Base-by-base conservation (phyloP, 1,140 invertebrate species). In the Apis dorsata region DNA sequence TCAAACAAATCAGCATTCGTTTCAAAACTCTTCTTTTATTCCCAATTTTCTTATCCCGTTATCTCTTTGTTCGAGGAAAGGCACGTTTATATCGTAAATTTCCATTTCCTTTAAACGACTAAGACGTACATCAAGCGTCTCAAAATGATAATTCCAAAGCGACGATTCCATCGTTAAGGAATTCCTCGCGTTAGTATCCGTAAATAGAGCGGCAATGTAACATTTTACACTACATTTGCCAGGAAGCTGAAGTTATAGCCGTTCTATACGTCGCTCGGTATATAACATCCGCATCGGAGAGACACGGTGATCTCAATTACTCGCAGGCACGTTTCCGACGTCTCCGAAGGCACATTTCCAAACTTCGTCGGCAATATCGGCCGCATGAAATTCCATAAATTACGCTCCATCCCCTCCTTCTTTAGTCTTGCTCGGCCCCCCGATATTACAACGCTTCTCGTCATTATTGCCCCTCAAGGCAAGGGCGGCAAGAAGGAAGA, bases 321-420 rank as follows among this genome's bases (percentile, higher is more conserved):
- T 60, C 81, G 49, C 28, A 76, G 79, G 68, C 79, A 65, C 68
- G 72, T 62, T 73, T 65, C 11, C 57, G 73, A 65, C 75, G 44
- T 53, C 53, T 44, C 71, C 57, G 53, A 49, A 17, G 60, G 11
- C 85, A 82, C 85, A 65, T 86, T 86, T 76, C 78, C 75, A 76
- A 80, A 80, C 70, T 80, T 83, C 71, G 57, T 51, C 2, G 55
- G 69, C 75, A 87, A 87, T 84, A 87, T 83, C 82, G 66, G 65
- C 28, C 68, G 75, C 70, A 78, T 74, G 85, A 84, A 87, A 84
- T 86, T 87, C 82, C 86, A 87, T 87, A 87, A 87, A 87, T 87
- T 87, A 87, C 78, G 51, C 78, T 28, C 19, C 80, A 57, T 55
- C 65, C 72, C 17, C 60, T 24, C 13, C 24, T 49, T 51, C 62